Evolutionary conservation across 2,797 vertebrate species (phyloP), one percentile per base, ranked within the genome.

Genomic region (Streptopelia turtur): DNA sequence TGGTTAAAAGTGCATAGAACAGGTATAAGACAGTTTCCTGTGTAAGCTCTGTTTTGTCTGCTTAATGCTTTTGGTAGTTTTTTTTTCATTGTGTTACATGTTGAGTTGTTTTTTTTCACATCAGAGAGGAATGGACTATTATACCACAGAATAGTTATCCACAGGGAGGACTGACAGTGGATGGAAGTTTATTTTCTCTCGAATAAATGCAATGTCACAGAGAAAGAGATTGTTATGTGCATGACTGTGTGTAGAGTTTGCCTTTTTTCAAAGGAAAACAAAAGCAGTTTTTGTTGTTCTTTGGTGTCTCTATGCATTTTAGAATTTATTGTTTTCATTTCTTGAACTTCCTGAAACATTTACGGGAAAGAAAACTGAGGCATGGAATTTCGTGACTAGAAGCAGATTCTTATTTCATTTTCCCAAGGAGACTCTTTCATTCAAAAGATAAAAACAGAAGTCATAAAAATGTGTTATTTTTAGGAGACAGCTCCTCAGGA

Each of bases 261-360:
- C 7, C 10, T 43, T 87, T 81, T 69, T 80, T 61, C 27, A 47
- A 71, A 68, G 45, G 11, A 35, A 78, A 68, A 47, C 11, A 49
- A 30, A 45, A 45, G 43, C 5, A 0, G 0, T 1, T 1, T 74
- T 79, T 61, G 20, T 70, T 85, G 17, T 83, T 49, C 39, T 75
- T 75, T 31, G 60, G 9, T 10, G 13, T 93, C 79, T 84, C 20
- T 41, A 75, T 93, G 11, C 27, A 37, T 63, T 91, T 17, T 69
- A 55, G 47, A 61, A 66, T 87, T 55, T 84, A 66, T 60, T 72
- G 28, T 37, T 93, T 94, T 88, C 20, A 45, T 92, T 88, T 83
- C 43, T 85, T 94, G 59, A 83, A 45, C 37, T n/a, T 92, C 39
- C 41, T 78, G 57, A 92, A 93, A 55, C 80, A 66, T 78, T 92